These are phyloP conservation scores for Brachypteracias leptosomus DNA, from an alignment of 2,113 vertebrate genomes.

Conservation along the genomic window DNA sequence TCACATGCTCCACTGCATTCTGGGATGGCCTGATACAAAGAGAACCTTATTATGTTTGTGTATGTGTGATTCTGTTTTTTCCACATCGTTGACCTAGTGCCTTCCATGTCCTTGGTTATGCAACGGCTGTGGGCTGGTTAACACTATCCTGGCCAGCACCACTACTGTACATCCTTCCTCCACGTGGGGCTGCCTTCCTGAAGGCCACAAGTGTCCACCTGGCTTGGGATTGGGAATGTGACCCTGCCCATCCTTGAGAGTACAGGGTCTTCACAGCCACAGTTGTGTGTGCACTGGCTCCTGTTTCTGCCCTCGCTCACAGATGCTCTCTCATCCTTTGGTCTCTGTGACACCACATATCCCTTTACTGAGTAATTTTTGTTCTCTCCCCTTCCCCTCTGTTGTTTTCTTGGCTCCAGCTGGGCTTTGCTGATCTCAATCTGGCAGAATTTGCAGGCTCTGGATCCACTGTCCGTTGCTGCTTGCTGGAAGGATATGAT, in stretches of 20 bases:
- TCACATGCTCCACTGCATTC: constrained; percentile 60
- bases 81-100: constrained; percentile 56
- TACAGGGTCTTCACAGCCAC: neutral
- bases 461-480: constrained; percentile 94
- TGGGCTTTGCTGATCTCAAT: constrained; percentile 97
- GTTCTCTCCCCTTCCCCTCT: constrained; percentile 2
- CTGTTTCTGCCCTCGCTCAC: neutral
- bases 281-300: neutral
- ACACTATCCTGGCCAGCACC: constrained; percentile 28
- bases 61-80: constrained; percentile 71
- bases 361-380: neutral
- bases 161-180: neutral
- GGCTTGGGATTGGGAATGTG: neutral
- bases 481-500: constrained; percentile 96
- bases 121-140: constrained; percentile 42
- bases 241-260: neutral
- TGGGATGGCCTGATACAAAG: constrained; percentile 69
- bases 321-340: neutral
- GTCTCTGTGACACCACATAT: neutral
- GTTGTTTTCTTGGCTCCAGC: constrained; percentile 71
- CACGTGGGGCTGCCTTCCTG: neutral
- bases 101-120: constrained; percentile 72
- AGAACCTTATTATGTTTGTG: constrained; percentile 71
- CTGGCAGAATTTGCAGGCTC: constrained; percentile 97
- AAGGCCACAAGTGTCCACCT: neutral